Percentiles rank a stretch among this genome's conserved stretches.
Conservation (phyloP, 2,797 vertebrate genomes). For the Coregonus sp. region DNA sequence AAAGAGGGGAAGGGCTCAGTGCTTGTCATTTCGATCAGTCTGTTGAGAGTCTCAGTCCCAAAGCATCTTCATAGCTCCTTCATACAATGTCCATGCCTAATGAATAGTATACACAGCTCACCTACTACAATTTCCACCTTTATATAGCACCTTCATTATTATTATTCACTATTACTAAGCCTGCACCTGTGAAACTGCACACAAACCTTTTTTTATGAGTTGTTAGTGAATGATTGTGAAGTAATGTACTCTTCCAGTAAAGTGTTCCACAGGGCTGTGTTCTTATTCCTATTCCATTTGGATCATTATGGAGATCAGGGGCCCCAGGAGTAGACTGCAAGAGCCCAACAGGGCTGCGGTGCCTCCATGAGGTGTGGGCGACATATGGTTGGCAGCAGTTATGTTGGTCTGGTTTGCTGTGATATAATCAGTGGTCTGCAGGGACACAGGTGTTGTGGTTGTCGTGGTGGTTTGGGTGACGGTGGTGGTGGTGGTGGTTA, state of each 20-base stretch:
- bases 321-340: background rate
- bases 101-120: no score
- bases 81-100: no score
- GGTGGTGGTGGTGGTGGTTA: background rate
- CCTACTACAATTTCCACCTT: no score
- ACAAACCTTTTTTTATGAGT: no score
- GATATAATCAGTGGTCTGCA: background rate
- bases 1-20: background rate
- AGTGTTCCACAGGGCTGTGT: no score
- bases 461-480: background rate
- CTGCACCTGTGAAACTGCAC: no score
- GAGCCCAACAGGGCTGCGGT: background rate
- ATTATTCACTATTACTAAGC: no score
- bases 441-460: background rate
- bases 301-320: background rate
- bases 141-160: no score
- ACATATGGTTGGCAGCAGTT: background rate
- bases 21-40: background rate
- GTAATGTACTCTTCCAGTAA: no score
- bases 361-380: background rate
- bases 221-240: no score
- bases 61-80: slow-evolving; percentile 2
- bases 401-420: background rate
- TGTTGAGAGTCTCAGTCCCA: background rate
- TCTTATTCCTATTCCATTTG: background rate